These are phyloP conservation scores for Euplagia quadripunctaria DNA, from an alignment of 2,888 invertebrate genomes.

Conservation along the genomic window DNA sequence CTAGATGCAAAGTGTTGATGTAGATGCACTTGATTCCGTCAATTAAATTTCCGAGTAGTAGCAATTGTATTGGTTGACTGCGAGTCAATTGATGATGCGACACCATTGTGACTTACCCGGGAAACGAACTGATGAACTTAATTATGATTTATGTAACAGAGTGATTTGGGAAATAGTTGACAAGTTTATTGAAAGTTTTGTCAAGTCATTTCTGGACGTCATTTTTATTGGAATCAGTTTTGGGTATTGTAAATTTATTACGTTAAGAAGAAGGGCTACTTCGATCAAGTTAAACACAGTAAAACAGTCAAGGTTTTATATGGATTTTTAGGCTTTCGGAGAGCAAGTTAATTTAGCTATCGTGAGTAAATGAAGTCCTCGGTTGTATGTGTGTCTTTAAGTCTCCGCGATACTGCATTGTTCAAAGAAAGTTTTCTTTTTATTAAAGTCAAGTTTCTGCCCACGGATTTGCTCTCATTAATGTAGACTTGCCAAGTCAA, in stretches of 20 bases:
- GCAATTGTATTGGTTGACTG: conserved; percentile 43
- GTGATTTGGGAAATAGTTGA: conserved; percentile 18
- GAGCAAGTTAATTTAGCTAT: too few relatives aligned
- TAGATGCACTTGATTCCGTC: conserved; percentile 29
- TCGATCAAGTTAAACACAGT: background rate
- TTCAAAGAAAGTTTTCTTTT: too few relatives aligned
- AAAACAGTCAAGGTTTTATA: too few relatives aligned
- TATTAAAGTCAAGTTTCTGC: too few relatives aligned
- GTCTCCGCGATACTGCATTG: too few relatives aligned
- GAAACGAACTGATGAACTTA: conserved; percentile 31
- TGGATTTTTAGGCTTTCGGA: too few relatives aligned
- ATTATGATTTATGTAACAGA: conserved; percentile 48
- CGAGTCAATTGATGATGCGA: conserved; percentile 43
- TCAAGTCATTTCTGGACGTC: background rate
- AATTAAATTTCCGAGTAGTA: conserved; percentile 51
- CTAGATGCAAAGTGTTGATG: background rate
- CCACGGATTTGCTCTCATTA: too few relatives aligned
- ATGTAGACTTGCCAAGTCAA: too few relatives aligned
- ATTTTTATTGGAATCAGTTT: background rate
- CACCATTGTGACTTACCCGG: conserved; percentile 30
- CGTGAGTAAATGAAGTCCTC: too few relatives aligned
- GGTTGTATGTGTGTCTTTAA: too few relatives aligned
- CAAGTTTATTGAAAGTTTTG: conserved; percentile 4
- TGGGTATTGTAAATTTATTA: background rate
- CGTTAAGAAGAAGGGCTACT: background rate